Evolutionary conservation across 2,797 vertebrate genomes (phyloP), one percentile per base, ranked within the genome.

Genomic region (Momotus momota): DNA sequence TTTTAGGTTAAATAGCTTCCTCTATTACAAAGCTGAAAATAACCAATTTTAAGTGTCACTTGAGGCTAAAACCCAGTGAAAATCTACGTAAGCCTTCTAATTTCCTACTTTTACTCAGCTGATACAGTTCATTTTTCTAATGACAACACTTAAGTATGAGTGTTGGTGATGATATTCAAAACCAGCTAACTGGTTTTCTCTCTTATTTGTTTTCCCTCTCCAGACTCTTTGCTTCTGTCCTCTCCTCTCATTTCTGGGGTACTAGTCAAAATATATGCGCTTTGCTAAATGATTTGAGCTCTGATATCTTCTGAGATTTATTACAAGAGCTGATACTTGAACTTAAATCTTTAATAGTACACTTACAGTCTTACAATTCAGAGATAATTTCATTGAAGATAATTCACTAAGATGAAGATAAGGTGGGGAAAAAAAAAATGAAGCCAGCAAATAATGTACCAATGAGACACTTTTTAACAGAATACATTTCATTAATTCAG

Each of bases 331-430:
- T 89, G 86, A 93, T 86, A 82, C 61, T 96, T 93, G 91, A 96
- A 93, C 84, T 94, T 95, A 90, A 95, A 85, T 94, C 49, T 87
- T 93, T 84, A 94, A 94, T 90, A 57, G 79, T 52, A 71, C 38
- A 29, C 69, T 92, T 86, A 88, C 18, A 86, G 40, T 48, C 66
- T 88, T 55, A 27, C 77, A 94, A 96, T 77, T 95, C 21, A 40
- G 72, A 92, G 54, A 88, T 73, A 82, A 92, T 80, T 92, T 97
- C 64, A 85, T 40, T 73, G 81, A 86, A 38, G 40, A 54, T 71
- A 89, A 62, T 82, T 95, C 6, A 3, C 61, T 92, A 80, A 82
- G 49, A 92, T 70, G 88, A 81, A 86, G 57, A 81, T 15, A 69
- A 38, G 11, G 31, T 23, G 13, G 14, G 49, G 21, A 92, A 93